Conservation (phyloP, 2,888 invertebrate species). For the Papilio protenor region DNA sequence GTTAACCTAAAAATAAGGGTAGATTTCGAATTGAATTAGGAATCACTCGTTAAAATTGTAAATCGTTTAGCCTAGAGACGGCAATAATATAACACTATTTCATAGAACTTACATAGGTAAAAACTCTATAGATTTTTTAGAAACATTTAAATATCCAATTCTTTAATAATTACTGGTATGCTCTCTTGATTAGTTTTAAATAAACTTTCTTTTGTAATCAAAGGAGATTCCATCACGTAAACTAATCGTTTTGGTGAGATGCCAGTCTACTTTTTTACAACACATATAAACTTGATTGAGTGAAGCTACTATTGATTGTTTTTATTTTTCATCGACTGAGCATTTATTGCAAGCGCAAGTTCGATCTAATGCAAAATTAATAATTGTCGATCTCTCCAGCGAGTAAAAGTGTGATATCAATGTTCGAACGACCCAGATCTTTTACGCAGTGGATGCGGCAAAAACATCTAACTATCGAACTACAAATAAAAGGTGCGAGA, state of each 20-base stretch:
- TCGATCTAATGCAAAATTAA: constrained; percentile 63
- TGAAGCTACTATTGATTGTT: constrained; percentile 20
- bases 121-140: too few species aligned
- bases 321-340: constrained; percentile 18
- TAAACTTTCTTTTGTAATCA: constrained; percentile 20
- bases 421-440: constrained; percentile 75
- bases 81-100: too few species aligned
- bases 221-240: constrained; percentile 17
- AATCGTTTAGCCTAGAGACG: background rate
- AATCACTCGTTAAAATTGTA: background rate
- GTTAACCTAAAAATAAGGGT: background rate
- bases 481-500: constrained; percentile 72
- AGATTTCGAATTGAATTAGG: background rate
- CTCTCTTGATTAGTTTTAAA: constrained; percentile 13
- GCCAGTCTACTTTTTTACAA: constrained; percentile 7
- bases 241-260: constrained; percentile 8
- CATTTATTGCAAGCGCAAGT: constrained; percentile 46
- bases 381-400: constrained; percentile 64
- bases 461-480: constrained; percentile 67
- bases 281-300: constrained; percentile 8
- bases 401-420: constrained; percentile 80
- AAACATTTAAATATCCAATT: background rate
- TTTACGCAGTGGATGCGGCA: constrained; percentile 63
- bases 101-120: too few species aligned
- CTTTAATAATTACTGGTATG: background rate